Percentiles rank a stretch among this genome's conserved stretches.
Conservation (phyloP, 2,113 vertebrate genomes). For the Neolamprologus ventralis region DNA sequence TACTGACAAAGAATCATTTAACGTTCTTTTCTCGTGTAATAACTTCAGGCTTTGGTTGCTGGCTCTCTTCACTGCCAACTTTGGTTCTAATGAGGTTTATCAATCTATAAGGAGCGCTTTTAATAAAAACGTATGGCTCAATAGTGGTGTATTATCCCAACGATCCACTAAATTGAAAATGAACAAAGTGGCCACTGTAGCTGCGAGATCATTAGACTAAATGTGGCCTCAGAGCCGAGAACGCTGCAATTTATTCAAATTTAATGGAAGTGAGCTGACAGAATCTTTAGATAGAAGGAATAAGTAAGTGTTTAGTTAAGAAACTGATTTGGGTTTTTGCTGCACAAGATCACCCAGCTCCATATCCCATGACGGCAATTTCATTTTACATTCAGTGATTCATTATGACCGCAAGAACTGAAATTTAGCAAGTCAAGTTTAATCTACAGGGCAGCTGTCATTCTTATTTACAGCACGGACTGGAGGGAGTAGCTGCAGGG, state of each 20-base stretch:
- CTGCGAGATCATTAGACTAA: neutral
- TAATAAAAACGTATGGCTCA: neutral
- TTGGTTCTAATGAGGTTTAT: neutral
- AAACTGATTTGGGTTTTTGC: neutral
- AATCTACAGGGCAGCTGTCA: neutral
- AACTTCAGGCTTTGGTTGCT: neutral
- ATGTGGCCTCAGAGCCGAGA: neutral
- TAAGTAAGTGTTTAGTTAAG: neutral
- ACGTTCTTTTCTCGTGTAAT: neutral
- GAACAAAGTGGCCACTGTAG: neutral
- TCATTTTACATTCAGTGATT: neutral
- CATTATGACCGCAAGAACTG: neutral
- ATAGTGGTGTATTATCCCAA: neutral
- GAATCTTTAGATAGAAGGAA: neutral
- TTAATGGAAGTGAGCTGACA: neutral
- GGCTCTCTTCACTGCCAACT: neutral
- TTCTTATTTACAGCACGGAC: neutral
- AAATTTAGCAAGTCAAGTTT: neutral
- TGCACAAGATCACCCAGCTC: neutral
- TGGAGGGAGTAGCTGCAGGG: neutral
- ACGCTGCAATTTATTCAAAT: neutral
- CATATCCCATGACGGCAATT: neutral
- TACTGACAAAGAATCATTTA: neutral
- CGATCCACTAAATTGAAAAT: slow-evolving; percentile 3
- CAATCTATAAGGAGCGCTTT: neutral